Percentiles rank a stretch among this genome's conserved stretches.
Evolutionary conservation across 1,140 invertebrate genomes (phyloP).

Genomic region (Glomeris maerens): DNA sequence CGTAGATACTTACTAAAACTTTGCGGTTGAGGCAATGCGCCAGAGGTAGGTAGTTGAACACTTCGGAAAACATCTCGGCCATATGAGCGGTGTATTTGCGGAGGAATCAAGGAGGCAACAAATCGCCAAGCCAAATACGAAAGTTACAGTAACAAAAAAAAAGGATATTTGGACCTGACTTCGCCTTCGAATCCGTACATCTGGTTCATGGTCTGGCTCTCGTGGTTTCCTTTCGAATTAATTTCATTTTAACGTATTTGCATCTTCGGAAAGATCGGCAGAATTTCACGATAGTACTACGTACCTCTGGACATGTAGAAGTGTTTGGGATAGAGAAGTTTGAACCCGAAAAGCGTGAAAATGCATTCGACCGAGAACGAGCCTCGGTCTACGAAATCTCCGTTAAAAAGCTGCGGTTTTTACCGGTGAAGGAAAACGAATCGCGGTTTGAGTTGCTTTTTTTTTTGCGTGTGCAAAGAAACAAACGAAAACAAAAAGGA

Average conservation of each 20-base stretch:
- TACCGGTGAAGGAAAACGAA: slow-evolving; percentile 21
- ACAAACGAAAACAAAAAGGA: slow-evolving; percentile 21
- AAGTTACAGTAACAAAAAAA: slow-evolving; percentile 4
- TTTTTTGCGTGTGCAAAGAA: background rate
- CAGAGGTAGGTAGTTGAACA: slow-evolving; percentile 94
- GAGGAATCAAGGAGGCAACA: background rate
- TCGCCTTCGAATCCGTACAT: slow-evolving; percentile 99
- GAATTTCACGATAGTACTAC: slow-evolving; percentile 15
- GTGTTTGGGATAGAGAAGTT: slow-evolving; percentile 89
- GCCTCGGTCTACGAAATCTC: slow-evolving; percentile 97
- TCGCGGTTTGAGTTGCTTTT: too few species aligned
- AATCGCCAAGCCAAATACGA: background rate
- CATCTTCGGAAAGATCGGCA: too few species aligned
- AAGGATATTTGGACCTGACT: slow-evolving; percentile 78
- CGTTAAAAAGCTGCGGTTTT: slow-evolving; percentile 68
- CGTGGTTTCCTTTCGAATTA: slow-evolving; percentile 74
- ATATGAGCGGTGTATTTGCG: slow-evolving; percentile 58
- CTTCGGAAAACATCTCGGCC: slow-evolving; percentile 94
- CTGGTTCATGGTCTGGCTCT: slow-evolving; percentile 96
- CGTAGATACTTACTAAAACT: slow-evolving; percentile 71
- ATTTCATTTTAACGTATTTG: slow-evolving; percentile 10
- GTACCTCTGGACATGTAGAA: slow-evolving; percentile 95
- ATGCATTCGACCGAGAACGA: slow-evolving; percentile 99
- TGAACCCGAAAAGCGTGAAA: slow-evolving; percentile 93
- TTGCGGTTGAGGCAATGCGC: slow-evolving; percentile 86